Percentiles rank a stretch among this genome's conserved stretches.
Evolutionary conservation across 2,888 invertebrate species (phyloP).

Genomic region (Machimus atricapillus): DNA sequence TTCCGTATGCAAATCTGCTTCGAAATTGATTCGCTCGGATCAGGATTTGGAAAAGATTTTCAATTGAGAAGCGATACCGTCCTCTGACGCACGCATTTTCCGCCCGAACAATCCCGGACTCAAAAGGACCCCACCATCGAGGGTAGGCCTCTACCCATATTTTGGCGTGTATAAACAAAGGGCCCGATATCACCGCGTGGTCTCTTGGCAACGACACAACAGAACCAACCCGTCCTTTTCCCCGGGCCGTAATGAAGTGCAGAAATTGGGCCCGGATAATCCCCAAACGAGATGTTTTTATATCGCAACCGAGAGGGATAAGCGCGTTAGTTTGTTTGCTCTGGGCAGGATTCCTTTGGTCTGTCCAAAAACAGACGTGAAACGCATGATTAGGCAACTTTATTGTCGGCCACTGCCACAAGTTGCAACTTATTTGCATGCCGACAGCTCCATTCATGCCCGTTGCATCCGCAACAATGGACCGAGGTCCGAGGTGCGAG

Average conservation of each 20-base stretch:
- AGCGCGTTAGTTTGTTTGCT: background rate
- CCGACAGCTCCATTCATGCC: background rate
- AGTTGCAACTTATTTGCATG: constrained; percentile 22
- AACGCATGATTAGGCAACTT: constrained; percentile 1
- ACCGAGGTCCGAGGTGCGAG: background rate
- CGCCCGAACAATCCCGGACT: background rate
- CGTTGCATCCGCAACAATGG: background rate
- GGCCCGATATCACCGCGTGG: background rate
- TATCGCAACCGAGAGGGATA: background rate
- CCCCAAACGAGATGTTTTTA: constrained; percentile 6
- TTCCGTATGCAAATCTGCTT: constrained; percentile 25
- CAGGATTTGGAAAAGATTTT: constrained; percentile 16
- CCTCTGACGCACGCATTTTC: background rate
- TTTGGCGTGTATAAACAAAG: constrained; percentile 13
- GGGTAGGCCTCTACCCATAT: background rate
- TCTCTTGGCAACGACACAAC: background rate
- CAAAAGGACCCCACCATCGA: background rate
- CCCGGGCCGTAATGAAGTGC: background rate
- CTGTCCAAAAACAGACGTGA: background rate
- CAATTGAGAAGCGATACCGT: background rate
- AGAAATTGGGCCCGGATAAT: constrained; percentile 31
- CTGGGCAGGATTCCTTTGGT: background rate
- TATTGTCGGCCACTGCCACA: background rate
- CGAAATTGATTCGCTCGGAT: constrained; percentile 17
- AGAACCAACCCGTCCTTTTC: background rate